Evolutionary conservation across 2,888 invertebrate genomes (phyloP).

Genomic region (Slavum lentiscoides): DNA sequence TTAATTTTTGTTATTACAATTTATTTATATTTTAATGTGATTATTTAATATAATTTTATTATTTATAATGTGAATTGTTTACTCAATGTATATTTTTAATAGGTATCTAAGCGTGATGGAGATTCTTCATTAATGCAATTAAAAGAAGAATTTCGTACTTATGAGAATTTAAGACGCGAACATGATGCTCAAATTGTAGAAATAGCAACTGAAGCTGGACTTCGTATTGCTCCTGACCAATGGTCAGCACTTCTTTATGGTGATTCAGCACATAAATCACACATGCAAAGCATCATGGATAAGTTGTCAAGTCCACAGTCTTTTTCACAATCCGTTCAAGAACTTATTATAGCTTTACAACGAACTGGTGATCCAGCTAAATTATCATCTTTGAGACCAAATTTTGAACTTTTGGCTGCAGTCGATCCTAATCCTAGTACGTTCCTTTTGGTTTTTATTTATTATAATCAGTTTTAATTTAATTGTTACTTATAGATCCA

Average conservation of each 20-base stretch:
- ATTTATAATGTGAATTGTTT: background rate
- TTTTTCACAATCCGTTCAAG: slow-evolving; percentile 85
- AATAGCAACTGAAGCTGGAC: slow-evolving; percentile 95
- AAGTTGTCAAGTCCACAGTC: slow-evolving; percentile 92
- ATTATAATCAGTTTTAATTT: background rate
- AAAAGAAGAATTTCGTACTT: slow-evolving; percentile 94
- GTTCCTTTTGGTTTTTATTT: slow-evolving; percentile 42
- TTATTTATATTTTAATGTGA: no score
- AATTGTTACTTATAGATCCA: slow-evolving; percentile 62
- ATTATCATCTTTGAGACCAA: slow-evolving; percentile 74
- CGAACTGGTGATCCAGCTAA: slow-evolving; percentile 86
- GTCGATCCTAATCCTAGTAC: slow-evolving; percentile 84
- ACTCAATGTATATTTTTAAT: slow-evolving; percentile 42
- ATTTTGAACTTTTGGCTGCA: slow-evolving; percentile 80
- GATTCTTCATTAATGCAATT: slow-evolving; percentile 97
- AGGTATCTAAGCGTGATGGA: slow-evolving; percentile 94
- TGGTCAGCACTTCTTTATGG: slow-evolving; percentile 97
- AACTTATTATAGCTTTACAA: slow-evolving; percentile 86
- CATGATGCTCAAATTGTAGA: slow-evolving; percentile 99
- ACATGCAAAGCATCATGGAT: slow-evolving; percentile 93
- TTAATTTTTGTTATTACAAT: no score
- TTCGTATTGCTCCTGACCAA: slow-evolving; percentile 96
- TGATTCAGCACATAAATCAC: slow-evolving; percentile 91
- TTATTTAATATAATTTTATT: no score
- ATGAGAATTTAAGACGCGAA: slow-evolving; percentile 88